Conservation (phyloP, 1,140 invertebrate species). For the Drusus annulatus region DNA sequence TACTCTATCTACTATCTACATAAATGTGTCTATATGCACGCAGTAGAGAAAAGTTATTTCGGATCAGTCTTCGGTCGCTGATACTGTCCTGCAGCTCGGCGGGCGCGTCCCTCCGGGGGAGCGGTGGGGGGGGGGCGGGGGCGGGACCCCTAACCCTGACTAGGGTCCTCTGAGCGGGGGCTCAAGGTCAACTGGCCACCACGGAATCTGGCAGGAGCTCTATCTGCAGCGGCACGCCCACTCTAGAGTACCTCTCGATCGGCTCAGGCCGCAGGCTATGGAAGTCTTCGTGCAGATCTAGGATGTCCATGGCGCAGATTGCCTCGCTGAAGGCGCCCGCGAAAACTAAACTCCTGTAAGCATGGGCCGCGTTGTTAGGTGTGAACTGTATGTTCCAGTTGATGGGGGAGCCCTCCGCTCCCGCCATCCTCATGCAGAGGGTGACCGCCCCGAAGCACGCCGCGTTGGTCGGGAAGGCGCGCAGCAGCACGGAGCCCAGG, state of each 20-base stretch:
- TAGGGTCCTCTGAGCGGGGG: neutral
- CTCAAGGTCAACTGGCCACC: slow-evolving; percentile 34
- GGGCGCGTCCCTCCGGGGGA: neutral
- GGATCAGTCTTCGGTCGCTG: slow-evolving; percentile 17
- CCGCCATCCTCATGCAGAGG: slow-evolving; percentile 73
- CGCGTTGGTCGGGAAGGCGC: slow-evolving; percentile 94
- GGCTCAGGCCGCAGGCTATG: slow-evolving; percentile 46
- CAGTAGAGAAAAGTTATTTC: neutral
- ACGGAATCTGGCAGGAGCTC: slow-evolving; percentile 13
- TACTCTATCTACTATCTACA: neutral
- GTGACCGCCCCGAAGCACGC: slow-evolving; percentile 90
- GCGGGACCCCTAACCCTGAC: neutral
- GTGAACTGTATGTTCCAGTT: slow-evolving; percentile 32
- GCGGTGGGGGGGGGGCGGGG: neutral
- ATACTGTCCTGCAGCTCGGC: slow-evolving; percentile 2
- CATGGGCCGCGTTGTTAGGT: slow-evolving; percentile 60
- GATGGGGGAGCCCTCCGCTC: slow-evolving; percentile 63
- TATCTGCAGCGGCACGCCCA: slow-evolving; percentile 30
- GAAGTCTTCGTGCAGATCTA: slow-evolving; percentile 56
- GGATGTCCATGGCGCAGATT: slow-evolving; percentile 64
- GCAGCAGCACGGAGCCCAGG: slow-evolving; percentile 81
- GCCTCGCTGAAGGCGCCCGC: slow-evolving; percentile 64
- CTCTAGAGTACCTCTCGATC: slow-evolving; percentile 13
- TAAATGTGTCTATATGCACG: too few species aligned
- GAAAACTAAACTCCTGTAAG: slow-evolving; percentile 62